phyloP scores from a whole-genome alignment of 2,888 invertebrate genomes.

The Aphodius granarius region DNA sequence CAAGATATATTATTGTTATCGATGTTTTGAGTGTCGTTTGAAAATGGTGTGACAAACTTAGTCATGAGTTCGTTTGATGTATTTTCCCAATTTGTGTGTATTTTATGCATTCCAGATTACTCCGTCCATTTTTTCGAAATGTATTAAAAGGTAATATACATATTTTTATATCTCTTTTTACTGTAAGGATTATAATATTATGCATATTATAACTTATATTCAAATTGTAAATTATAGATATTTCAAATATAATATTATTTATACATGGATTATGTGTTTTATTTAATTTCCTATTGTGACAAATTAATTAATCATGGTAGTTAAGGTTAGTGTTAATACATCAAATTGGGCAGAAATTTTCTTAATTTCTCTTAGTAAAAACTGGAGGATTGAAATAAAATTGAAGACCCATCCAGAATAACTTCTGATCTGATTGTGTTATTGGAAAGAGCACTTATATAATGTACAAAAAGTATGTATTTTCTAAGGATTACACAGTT shows the following conservation, averaged over 20 bases:
- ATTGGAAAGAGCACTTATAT: no score
- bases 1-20: constrained; percentile 8
- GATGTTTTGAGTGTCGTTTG: background rate
- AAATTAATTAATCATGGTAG: no score
- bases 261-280: background rate
- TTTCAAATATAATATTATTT: background rate
- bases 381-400: no score
- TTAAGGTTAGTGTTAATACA: no score
- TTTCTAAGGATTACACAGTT: no score
- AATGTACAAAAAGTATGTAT: no score
- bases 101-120: background rate
- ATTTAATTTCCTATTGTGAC: background rate
- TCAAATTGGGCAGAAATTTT: no score
- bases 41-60: background rate
- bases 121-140: constrained; percentile 20
- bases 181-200: constrained; percentile 3
- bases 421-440: no score
- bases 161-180: constrained; percentile 13
- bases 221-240: constrained; percentile 10
- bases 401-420: no score
- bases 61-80: background rate
- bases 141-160: constrained; percentile 1
- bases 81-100: background rate
- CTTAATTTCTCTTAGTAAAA: no score
- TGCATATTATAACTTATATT: constrained; percentile 10